phyloP scores from a whole-genome alignment of 1,140 invertebrate species.

The Drosophila rufa region DNA sequence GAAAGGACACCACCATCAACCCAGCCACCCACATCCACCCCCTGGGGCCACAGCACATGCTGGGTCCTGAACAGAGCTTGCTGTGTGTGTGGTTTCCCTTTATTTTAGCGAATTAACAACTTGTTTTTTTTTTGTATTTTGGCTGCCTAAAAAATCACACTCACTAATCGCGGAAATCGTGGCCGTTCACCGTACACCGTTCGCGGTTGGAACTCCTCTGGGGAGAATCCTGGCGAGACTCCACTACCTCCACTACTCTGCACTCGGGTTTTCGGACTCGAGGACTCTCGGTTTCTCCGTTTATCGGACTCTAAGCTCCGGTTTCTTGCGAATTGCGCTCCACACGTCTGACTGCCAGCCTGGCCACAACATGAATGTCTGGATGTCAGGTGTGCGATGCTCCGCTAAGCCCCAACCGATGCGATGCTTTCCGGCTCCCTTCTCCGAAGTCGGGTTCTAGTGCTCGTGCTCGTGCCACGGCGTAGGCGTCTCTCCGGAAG shows the following conservation, averaged over 20 bases:
- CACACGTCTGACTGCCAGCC: slow-evolving; percentile 80
- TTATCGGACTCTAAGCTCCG: slow-evolving; percentile 1
- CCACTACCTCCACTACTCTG: slow-evolving; percentile 42
- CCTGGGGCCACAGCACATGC: slow-evolving; percentile 44
- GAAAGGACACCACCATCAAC: slow-evolving; percentile 19
- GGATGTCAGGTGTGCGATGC: slow-evolving; percentile 79
- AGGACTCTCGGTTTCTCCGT: slow-evolving; percentile 25
- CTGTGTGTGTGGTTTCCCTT: slow-evolving; percentile 10
- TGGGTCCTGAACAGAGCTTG: slow-evolving; percentile 19
- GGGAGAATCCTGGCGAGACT: slow-evolving; percentile 15
- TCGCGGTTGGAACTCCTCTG: slow-evolving; percentile 10
- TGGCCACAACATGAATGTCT: slow-evolving; percentile 83
- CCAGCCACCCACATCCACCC: slow-evolving; percentile 29
- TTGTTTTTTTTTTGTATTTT: not conserved
- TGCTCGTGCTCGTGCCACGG: slow-evolving; percentile 13
- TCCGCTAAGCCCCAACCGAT: slow-evolving; percentile 9
- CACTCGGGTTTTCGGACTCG: slow-evolving; percentile 44
- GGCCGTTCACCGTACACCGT: slow-evolving; percentile 5
- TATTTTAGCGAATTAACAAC: slow-evolving; percentile 17
- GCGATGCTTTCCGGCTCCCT: slow-evolving; percentile 65
- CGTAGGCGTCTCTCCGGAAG: slow-evolving; percentile 48
- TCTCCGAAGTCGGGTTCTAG: slow-evolving; percentile 35
- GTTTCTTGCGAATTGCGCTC: slow-evolving; percentile 40
- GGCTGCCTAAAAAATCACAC: not conserved
- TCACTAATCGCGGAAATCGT: slow-evolving; percentile 1